These are phyloP conservation scores for Fregetta grallaria DNA, from an alignment of 2,113 vertebrate genomes.

Conservation along the genomic window DNA sequence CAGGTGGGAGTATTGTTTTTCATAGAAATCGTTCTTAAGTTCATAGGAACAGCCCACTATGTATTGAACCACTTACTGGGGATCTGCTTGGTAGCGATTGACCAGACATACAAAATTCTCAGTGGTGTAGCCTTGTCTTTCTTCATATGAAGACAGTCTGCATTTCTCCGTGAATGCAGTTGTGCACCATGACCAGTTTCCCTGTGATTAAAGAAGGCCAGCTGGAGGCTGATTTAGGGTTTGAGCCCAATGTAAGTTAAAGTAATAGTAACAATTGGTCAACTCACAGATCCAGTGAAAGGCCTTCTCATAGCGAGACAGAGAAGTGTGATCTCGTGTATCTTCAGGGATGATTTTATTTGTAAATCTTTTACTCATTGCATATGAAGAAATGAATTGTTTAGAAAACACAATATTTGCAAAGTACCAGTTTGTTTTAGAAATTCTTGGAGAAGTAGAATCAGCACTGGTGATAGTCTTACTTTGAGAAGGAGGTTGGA, in stretches of 20 bases:
- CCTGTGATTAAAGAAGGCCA: not conserved
- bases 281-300: not conserved
- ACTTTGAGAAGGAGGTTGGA: not conserved
- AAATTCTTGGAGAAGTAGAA: not conserved
- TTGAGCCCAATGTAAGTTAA: not conserved
- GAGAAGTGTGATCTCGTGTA: not conserved
- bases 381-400: not conserved
- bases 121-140: not conserved
- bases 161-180: accelerated
- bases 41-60: not conserved
- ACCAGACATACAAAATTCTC: not conserved
- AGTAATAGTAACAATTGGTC: not conserved
- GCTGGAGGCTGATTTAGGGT: not conserved
- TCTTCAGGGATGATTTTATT: not conserved
- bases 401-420: not conserved
- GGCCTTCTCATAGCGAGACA: not conserved
- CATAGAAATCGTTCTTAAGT: not conserved
- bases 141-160: no score
- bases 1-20: not conserved
- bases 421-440: not conserved
- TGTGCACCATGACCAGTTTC: not conserved
- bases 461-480: not conserved
- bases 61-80: not conserved
- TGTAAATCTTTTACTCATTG: not conserved
- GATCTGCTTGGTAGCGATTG: not conserved